Conservation (phyloP, 2,888 invertebrate genomes). For the Zygogramma bicolorata region DNA sequence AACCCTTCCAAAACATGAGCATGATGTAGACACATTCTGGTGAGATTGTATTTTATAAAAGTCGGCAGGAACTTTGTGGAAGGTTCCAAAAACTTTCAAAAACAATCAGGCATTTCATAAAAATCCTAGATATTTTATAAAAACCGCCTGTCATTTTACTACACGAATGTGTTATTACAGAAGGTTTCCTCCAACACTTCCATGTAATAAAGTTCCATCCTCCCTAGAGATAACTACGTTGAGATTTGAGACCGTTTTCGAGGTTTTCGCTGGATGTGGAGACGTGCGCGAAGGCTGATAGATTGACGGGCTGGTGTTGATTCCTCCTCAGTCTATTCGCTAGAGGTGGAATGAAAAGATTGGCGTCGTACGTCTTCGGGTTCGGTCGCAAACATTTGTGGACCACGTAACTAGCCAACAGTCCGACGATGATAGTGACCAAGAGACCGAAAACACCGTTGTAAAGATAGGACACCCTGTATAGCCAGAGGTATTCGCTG, state of each 20-base stretch:
- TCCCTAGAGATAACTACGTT: conserved; percentile 7
- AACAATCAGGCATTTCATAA: too few species aligned
- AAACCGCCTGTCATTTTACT: too few species aligned
- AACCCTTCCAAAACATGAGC: too few species aligned
- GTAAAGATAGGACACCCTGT: conserved; percentile 81
- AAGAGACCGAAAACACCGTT: conserved; percentile 72
- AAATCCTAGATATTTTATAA: too few species aligned
- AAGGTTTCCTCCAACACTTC: too few species aligned
- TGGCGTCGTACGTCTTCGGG: conserved; percentile 65
- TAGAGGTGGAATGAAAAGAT: conserved; percentile 72
- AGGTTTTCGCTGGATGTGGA: conserved; percentile 36
- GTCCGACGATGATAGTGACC: conserved; percentile 69
- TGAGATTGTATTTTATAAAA: too few species aligned
- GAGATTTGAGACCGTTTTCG: conserved; percentile 16
- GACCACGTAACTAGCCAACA: conserved; percentile 67
- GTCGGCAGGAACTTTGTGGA: too few species aligned
- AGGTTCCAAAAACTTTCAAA: too few species aligned
- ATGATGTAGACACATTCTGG: too few species aligned
- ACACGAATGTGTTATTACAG: too few species aligned
- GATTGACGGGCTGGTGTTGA: conserved; percentile 20
- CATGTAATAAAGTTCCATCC: too few species aligned
- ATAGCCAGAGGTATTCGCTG: conserved; percentile 73
- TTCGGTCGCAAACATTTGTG: conserved; percentile 53
- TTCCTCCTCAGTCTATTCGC: conserved; percentile 60
- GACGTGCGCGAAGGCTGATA: conserved; percentile 26